These are phyloP conservation scores for Anser brachyrhynchus DNA, from an alignment of 2,113 vertebrate genomes.

Conservation along the genomic window DNA sequence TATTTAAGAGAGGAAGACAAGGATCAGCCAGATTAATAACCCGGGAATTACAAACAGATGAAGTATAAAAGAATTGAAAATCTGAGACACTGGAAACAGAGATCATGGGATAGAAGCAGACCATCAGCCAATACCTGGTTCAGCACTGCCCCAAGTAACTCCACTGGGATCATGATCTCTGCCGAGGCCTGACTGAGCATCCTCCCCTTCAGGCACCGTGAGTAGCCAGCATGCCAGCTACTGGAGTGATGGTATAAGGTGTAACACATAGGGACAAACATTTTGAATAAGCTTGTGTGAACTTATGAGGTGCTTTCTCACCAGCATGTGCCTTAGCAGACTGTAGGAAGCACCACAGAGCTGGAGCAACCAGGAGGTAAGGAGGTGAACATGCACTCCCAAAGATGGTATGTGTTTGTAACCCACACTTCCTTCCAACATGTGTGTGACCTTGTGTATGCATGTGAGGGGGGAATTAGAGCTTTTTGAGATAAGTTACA, in stretches of 20 bases:
- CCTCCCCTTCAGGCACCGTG: neutral
- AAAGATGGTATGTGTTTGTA: neutral
- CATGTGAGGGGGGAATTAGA: neutral
- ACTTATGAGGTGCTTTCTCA: neutral
- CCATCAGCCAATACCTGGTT: neutral
- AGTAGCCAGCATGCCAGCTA: neutral
- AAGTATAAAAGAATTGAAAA: neutral
- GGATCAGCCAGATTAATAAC: neutral
- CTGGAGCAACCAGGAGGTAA: neutral
- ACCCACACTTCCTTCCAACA: neutral
- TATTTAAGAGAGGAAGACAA: neutral
- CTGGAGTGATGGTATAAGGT: neutral
- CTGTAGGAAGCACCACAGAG: neutral
- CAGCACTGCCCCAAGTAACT: no score
- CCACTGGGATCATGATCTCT: no score
- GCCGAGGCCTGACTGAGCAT: neutral
- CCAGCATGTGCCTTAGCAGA: neutral
- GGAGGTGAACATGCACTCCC: neutral
- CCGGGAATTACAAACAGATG: neutral
- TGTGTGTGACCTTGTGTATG: fast-evolving
- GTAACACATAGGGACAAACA: neutral
- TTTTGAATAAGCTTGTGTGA: neutral
- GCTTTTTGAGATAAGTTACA: neutral
- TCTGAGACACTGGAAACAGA: neutral
- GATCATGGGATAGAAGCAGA: neutral